These are phyloP conservation scores for Mizuhopecten yessoensis DNA, from an alignment of 1,140 invertebrate genomes.

Conservation along the genomic window DNA sequence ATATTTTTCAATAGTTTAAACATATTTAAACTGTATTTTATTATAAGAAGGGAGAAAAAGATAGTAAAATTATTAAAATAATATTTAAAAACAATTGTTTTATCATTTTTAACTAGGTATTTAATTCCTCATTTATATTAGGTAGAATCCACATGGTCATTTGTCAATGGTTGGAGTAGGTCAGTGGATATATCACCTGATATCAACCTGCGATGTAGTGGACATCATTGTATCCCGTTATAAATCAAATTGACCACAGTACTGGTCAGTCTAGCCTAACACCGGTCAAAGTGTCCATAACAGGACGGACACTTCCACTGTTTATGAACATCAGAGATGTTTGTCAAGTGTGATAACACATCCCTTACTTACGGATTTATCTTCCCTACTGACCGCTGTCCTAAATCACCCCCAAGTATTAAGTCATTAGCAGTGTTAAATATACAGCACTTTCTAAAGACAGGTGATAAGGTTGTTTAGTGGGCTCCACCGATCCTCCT, in stretches of 20 bases:
- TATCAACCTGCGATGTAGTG: neutral
- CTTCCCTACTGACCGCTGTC: neutral
- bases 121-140: no score
- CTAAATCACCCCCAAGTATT: constrained; percentile 2
- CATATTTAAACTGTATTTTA: neutral
- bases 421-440: constrained; percentile 28
- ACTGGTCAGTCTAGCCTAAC: constrained; percentile 24
- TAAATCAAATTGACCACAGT: constrained; percentile 24
- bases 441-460: neutral
- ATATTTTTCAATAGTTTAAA: neutral
- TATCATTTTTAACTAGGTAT: no score
- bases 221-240: neutral
- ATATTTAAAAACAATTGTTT: no score
- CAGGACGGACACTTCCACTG: no score
- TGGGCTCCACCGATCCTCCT: constrained; percentile 1
- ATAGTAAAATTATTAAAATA: no score
- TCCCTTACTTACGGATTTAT: neutral
- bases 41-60: neutral
- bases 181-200: neutral
- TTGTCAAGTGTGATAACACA: neutral
- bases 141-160: no score
- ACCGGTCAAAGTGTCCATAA: neutral
- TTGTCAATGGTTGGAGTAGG: no score
- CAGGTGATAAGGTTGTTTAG: constrained; percentile 8
- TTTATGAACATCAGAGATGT: neutral